A percentile compares a stretch with the other conserved stretches of the same genome.
These are phyloP conservation scores for Champsocephalus gunnari DNA, from an alignment of 2,797 vertebrate genomes.

Conservation along the genomic window DNA sequence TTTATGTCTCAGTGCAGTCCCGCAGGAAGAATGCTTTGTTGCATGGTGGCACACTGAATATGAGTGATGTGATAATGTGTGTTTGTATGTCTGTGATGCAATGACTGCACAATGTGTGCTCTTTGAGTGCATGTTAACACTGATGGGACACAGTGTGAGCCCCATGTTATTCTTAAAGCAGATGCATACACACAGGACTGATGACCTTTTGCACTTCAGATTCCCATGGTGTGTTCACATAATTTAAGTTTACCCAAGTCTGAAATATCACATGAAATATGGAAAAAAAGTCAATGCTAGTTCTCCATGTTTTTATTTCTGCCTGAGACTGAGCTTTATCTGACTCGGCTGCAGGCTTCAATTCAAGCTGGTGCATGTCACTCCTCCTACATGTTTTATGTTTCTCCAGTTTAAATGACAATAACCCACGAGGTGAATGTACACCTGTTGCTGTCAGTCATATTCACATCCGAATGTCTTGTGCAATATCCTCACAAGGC, in stretches of 20 bases:
- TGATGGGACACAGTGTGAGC: constrained; percentile 25
- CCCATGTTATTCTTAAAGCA: constrained; percentile 40
- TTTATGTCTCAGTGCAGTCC: constrained; percentile 33
- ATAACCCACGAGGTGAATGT: constrained; percentile 23
- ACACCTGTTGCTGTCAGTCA: constrained; percentile 34
- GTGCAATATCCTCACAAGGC: constrained; percentile 44
- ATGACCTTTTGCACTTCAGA: constrained; percentile 61
- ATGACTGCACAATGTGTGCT: constrained; percentile 26
- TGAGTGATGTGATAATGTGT: constrained; percentile 43
- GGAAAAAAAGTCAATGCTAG: constrained; percentile 19
- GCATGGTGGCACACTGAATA: constrained; percentile 14
- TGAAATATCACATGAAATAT: constrained; percentile 40
- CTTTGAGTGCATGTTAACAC: constrained; percentile 27
- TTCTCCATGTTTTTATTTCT: constrained; percentile 24
- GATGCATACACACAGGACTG: constrained; percentile 38
- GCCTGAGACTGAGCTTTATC: constrained; percentile 14
- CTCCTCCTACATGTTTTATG: constrained; percentile 6
- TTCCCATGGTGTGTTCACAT: constrained; percentile 60
- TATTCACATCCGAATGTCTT: constrained; percentile 48
- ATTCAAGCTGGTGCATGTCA: constrained; percentile 6
- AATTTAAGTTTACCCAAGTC: constrained; percentile 34
- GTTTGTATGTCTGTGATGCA: constrained; percentile 15
- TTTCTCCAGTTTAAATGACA: constrained; percentile 4
- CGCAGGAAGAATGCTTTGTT: constrained; percentile 37
- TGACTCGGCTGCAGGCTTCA: neutral